Conservation (phyloP, 2,797 vertebrate species). For the Paramormyrops hopkinsi region DNA sequence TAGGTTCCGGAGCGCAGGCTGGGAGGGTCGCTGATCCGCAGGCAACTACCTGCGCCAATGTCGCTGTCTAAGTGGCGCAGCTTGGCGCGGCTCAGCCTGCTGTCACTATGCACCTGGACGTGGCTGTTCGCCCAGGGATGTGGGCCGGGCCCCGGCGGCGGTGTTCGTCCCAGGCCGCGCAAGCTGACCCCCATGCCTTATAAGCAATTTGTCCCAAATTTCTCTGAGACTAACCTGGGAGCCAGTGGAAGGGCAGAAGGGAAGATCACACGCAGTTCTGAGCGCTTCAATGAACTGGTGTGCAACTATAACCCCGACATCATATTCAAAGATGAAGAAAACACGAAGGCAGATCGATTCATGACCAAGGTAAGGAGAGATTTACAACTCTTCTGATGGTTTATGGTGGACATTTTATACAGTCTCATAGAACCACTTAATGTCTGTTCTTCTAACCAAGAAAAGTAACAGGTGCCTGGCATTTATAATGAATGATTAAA, state of each 20-base stretch:
- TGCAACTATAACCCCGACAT: conserved; percentile 97
- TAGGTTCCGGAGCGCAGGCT: conserved; percentile 42
- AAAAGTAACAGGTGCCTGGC: neutral
- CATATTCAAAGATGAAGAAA: conserved; percentile 95
- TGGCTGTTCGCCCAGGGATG: conserved; percentile 72
- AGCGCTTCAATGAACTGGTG: conserved; percentile 85
- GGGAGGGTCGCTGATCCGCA: conserved; percentile 49
- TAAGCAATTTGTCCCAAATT: conserved; percentile 86
- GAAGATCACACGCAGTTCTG: conserved; percentile 78
- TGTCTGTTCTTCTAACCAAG: neutral
- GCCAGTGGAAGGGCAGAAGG: conserved; percentile 89
- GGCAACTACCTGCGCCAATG: conserved; percentile 58
- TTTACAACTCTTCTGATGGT: neutral
- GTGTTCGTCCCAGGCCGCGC: conserved; percentile 67
- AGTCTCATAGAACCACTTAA: neutral
- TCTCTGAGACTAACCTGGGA: conserved; percentile 88
- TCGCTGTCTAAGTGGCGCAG: conserved; percentile 60
- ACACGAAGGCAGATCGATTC: conserved; percentile 86
- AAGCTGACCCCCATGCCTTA: conserved; percentile 84
- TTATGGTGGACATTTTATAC: neutral
- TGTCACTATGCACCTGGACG: conserved; percentile 61
- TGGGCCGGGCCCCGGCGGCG: conserved; percentile 79
- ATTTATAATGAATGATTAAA: neutral
- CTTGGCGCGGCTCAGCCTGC: conserved; percentile 60
- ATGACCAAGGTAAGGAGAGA: conserved; percentile 84